These are phyloP conservation scores for Chaenodraco wilsoni DNA, from an alignment of 2,797 vertebrate genomes.

Conservation along the genomic window DNA sequence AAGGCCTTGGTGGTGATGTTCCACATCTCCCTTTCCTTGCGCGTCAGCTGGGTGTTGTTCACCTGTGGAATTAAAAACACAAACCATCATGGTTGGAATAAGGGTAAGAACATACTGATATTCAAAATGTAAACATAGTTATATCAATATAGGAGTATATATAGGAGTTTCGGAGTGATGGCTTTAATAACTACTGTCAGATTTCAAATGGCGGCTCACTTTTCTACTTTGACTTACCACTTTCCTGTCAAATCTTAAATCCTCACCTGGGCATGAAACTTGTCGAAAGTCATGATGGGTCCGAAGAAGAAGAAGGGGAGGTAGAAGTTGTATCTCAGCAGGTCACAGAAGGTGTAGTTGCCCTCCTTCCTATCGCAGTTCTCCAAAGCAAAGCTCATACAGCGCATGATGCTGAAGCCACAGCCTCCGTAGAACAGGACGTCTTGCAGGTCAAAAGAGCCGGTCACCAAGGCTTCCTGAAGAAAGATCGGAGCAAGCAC, in stretches of 20 bases:
- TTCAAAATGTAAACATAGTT: no score
- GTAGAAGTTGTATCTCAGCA: slow-evolving; percentile 99
- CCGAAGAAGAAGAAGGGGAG: slow-evolving; percentile 99
- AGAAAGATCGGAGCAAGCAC: slow-evolving; percentile 3
- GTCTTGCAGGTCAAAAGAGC: slow-evolving; percentile 93
- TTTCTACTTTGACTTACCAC: not conserved
- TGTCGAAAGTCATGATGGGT: slow-evolving; percentile 96
- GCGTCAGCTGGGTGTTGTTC: slow-evolving; percentile 84
- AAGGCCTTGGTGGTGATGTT: slow-evolving; percentile 88
- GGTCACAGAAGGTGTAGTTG: slow-evolving; percentile 89
- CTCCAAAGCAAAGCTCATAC: slow-evolving; percentile 96
- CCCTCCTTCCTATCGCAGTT: slow-evolving; percentile 89
- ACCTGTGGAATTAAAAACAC: slow-evolving; percentile 76
- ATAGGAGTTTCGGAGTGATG: slow-evolving; percentile 4
- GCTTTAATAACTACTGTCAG: slow-evolving; percentile 7
- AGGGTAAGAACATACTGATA: no score
- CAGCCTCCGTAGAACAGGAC: slow-evolving; percentile 94
- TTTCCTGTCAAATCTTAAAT: not conserved
- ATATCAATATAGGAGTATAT: no score
- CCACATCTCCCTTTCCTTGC: slow-evolving; percentile 92
- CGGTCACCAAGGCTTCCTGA: slow-evolving; percentile 90
- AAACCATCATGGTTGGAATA: not conserved
- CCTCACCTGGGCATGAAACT: slow-evolving; percentile 91
- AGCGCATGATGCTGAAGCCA: slow-evolving; percentile 93
- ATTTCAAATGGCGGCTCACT: not conserved